Conservation (phyloP, 2,113 vertebrate genomes). For the Onychostoma macrolepis region DNA sequence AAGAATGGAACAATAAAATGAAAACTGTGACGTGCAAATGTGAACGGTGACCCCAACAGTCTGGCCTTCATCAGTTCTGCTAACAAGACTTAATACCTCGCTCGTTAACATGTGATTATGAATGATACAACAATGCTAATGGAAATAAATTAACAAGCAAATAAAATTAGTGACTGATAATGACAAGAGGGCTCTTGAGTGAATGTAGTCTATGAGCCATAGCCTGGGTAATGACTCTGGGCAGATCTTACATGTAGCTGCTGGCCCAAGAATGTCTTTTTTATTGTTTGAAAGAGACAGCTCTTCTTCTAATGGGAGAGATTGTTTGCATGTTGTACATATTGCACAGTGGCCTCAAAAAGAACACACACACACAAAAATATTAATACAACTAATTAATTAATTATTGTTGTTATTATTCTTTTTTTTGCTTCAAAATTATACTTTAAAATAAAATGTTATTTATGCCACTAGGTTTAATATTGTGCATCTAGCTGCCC, state of each 20-base stretch:
- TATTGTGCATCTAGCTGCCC: neutral
- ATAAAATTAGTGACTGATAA: conserved; percentile 43
- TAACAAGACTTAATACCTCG: conserved; percentile 28
- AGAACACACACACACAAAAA: too few species aligned
- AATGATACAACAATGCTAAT: conserved; percentile 24
- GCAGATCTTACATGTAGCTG: conserved; percentile 6
- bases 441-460: too few species aligned
- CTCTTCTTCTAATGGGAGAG: neutral
- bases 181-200: conserved; percentile 26
- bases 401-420: too few species aligned
- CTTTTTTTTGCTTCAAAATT: too few species aligned
- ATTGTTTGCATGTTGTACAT: neutral
- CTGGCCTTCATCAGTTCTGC: conserved; percentile 34
- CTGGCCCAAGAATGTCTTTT: neutral
- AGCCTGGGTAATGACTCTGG: conserved; percentile 22
- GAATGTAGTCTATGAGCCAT: conserved; percentile 34
- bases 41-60: conserved; percentile 15
- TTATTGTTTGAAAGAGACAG: conserved; percentile 47
- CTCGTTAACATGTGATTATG: conserved; percentile 39
- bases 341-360: conserved; percentile 5
- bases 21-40: neutral
- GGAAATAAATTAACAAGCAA: conserved; percentile 45
- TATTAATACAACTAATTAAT: too few species aligned
- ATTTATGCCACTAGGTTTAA: neutral
- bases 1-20: neutral